Percentiles rank a stretch among this genome's conserved stretches.
Evolutionary conservation across 2,113 vertebrate species (phyloP).

Genomic region (Strix aluco): DNA sequence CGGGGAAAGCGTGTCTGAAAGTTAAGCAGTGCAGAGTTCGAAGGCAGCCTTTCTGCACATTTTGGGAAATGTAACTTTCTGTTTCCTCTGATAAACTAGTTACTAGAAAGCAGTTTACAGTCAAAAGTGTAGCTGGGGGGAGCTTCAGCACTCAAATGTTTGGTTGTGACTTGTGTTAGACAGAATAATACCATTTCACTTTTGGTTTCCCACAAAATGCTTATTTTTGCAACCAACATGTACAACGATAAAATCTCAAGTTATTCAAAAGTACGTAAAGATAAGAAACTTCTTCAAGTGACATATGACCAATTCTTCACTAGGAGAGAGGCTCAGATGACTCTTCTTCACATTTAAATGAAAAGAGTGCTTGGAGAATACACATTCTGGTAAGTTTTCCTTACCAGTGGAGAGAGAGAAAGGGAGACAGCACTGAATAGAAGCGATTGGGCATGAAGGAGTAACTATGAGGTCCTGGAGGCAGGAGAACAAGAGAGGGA

Average conservation of each 20-base stretch:
- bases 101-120: not conserved
- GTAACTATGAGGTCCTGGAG: conserved; percentile 49
- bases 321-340: not conserved
- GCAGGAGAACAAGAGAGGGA: not conserved
- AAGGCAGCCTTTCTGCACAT: not conserved
- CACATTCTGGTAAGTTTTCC: conserved; percentile 52
- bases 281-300: conserved; percentile 28
- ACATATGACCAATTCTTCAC: conserved; percentile 6
- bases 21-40: not conserved
- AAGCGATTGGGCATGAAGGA: conserved; percentile 39
- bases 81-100: not conserved
- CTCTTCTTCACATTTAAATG: conserved; percentile 53
- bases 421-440: conserved; percentile 1
- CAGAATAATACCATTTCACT: not conserved
- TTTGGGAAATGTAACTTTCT: not conserved
- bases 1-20: not conserved
- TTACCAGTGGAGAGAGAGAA: conserved; percentile 6
- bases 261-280: not conserved
- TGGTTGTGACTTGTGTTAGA: not conserved
- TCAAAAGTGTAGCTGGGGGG: not conserved
- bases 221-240: not conserved
- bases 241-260: not conserved
- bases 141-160: not conserved
- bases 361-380: conserved; percentile 31
- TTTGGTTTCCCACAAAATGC: not conserved